Evolutionary conservation across 2,113 vertebrate species (phyloP), one percentile per base, ranked within the genome.

Genomic region (Shinisaurus crocodilurus): DNA sequence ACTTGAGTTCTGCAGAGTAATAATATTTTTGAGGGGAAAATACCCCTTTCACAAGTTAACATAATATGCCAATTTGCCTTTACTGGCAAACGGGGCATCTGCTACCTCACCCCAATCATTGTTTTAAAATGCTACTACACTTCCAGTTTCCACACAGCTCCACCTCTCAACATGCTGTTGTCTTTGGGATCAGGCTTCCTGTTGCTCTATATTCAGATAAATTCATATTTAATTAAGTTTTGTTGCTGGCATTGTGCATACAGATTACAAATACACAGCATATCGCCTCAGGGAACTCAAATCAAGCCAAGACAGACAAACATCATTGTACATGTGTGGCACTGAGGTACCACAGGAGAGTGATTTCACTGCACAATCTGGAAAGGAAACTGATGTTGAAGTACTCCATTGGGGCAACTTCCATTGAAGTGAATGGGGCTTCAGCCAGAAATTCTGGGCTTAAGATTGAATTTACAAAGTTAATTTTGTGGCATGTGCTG

Each of bases 201-300:
- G 37, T 89, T 82, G 48, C 18, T 89, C 25, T 82, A 32, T 82
- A 82, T 82, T 82, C 65, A 82, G n/a, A 89, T 72, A 82, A 72
- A 70, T 89, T 82, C 87, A 82, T 89, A 82, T 89, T 89, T 89
- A 89, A 89, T 89, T 89, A 89, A 57, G 16, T 89, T 82, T 89
- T 89, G n/a, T 82, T 82, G 67, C 67, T 89, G 27, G 79, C 67
- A 82, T 89, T 89, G 67, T 72, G 67, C 67, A 89, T 74, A 72
- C 65, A 20, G 48, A 82, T 82, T 60, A 74, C 50, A 72, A 89
- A 89, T 74, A 74, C 48, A 82, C n/a, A 74, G 48, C 82, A 72
- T 82, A 60, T 82, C 74, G 88, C 88, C 69, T 79, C 67, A 25
- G 67, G 48, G 67, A 89, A 37, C 50, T 82, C 67, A 82, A 89